Percentiles rank a stretch among this genome's conserved stretches.
phyloP scores from a whole-genome alignment of 2,888 invertebrate species.

The Diaprepes abbreviatus region DNA sequence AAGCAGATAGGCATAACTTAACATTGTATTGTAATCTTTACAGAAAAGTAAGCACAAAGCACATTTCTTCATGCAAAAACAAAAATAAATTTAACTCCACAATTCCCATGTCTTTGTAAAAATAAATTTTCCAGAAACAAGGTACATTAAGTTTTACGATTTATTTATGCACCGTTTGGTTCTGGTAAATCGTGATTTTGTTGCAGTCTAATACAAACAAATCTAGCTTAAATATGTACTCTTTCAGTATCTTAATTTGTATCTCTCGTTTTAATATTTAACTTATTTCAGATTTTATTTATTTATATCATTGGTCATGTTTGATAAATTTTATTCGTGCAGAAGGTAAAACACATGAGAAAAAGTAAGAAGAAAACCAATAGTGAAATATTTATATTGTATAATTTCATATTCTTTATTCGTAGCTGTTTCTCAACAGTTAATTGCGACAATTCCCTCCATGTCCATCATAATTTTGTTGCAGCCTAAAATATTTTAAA shows the following conservation, averaged over 20 bases:
- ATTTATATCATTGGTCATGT: too few relatives aligned
- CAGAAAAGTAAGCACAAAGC: conserved; percentile 36
- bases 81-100: conserved; percentile 37
- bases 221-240: conserved; percentile 18
- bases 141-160: conserved; percentile 48
- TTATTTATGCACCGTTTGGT: conserved; percentile 47
- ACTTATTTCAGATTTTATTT: too few relatives aligned
- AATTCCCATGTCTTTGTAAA: conserved; percentile 41
- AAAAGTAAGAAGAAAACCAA: too few relatives aligned
- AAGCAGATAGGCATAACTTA: conserved; percentile 11
- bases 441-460: too few relatives aligned
- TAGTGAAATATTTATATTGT: too few relatives aligned
- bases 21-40: conserved; percentile 31
- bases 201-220: conserved; percentile 42
- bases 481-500: too few relatives aligned
- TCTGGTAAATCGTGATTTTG: conserved; percentile 45
- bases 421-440: too few relatives aligned
- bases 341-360: too few relatives aligned
- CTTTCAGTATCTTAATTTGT: conserved; percentile 1
- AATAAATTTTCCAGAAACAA: conserved; percentile 48
- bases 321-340: too few relatives aligned
- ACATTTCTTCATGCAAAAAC: conserved; percentile 23
- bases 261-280: background rate
- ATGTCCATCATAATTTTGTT: too few relatives aligned
- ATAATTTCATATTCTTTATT: too few relatives aligned